Base-by-base conservation (phyloP, 1,140 invertebrate genomes). In the Ceratina japonica region DNA sequence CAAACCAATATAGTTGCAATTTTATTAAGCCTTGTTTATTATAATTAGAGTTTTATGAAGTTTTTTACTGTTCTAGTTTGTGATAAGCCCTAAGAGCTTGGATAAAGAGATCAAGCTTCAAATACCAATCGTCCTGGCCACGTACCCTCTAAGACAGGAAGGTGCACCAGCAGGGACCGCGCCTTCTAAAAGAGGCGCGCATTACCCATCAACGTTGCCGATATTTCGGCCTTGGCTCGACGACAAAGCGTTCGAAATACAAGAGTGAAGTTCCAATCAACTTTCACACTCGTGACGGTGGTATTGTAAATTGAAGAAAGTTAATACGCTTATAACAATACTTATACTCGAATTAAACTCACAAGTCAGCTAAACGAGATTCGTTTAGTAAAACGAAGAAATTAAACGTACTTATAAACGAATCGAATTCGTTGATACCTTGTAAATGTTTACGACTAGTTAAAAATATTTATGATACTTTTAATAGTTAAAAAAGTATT, bases 21-120 rank as follows among this genome's bases (percentile, higher is more conserved):
- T 44, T 8, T 44, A 44, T 44, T 3, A 20, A 66, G 24, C n/a
- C 37, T 37, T 37, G 37, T 7, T 37, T 37, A 7, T 37, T 7
- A 37, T 44, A 10, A 44, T 44, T 44, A 7, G 3, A 44, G 0
- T 44, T 44, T 8, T 44, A 44, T 44, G 37, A 20, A 66, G 24
- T n/a, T 44, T 54, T n/a, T 16, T n/a, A n/a, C 64, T 75, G 58
- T 63, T 77, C 72, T 93, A 98, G 97, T 98, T 98, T 90, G 95
- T 98, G 77, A 96, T 98, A 86, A 96, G 96, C 88, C 97, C 97
- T 78, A 98, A 97, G 92, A 97, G 97, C 81, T 93, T 98, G 87
- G 97, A 98, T 89, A 98, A 98, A 91, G 96, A 97, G 87, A 96
- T 98, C 44, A 98, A 98, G 91, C 93, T 98, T 3, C 97, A 98